Base-by-base conservation (phyloP, 2,113 vertebrate genomes). In the Bubo bubo region DNA sequence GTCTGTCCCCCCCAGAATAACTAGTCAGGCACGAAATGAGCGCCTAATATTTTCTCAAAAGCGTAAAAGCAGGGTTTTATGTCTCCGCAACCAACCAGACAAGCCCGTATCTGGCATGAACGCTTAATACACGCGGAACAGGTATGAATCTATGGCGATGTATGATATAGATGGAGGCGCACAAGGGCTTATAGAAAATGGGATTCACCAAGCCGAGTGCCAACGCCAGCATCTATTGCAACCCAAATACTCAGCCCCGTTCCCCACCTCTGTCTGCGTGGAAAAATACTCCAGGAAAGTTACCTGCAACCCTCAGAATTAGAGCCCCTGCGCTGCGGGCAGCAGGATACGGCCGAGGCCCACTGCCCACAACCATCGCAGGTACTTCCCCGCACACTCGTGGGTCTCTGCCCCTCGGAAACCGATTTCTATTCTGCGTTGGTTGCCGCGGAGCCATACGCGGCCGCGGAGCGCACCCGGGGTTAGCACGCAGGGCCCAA, bases 61-160 rank as follows among this genome's bases (percentile, higher is more conserved):
- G 19, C 9, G 6, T 17, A 26, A 52, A 52, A 68, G 9, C 7
- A 7, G 34, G 4, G 5, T 19, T 53, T 62, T 72, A 39, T 6
- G 43, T 55, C 24, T 23, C 37, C 49, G 5, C 77, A 62, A 8
- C 22, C 60, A 1, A 47, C 19, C 7, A 52, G 39, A 20, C 14
- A 11, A 28, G 12, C 35, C 3, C 2, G 3, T 23, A 27, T 3
- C 34, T 27, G 5, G 5, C 9, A 1, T 0, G 18, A 12, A 5
- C 5, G 3, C 8, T 7, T 5, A 7, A 14, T 39, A 12, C 5
- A 11, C 2, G 2, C 1, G 37, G 24, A 6, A 32, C 19, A 20
- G 52, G 43, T 53, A 35, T 9, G 19, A 41, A 81, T 6, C 30
- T 4, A 3, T 2, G 14, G 34, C 9, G 1, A 7, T 18, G 12